Base-by-base conservation (phyloP, 2,888 invertebrate species). In the Pyrgus malvae region DNA sequence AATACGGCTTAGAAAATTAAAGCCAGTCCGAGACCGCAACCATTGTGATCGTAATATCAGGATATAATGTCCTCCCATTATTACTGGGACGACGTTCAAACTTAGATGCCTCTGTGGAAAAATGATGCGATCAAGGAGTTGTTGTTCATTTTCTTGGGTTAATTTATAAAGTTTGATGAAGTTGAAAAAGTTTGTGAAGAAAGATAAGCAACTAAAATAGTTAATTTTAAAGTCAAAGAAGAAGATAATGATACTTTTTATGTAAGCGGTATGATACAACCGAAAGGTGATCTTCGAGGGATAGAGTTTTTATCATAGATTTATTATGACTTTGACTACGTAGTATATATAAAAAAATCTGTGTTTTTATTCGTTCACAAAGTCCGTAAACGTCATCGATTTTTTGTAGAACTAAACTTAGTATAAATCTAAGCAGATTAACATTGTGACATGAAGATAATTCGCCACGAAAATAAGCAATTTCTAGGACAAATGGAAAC, bases 1-100 rank as follows among this genome's bases (percentile, higher is more conserved):
- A 67, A 67, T 63, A 64, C 54, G 60, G 63, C 63, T 65, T 63
- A 66, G 56, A 64, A 62, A 62, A 62, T 63, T 63, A 61, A 63
- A 65, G 60, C 55, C 51, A 54, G 57, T 55, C 55, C 51, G 40
- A 54, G 48, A 48, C 44, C 40, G 31, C 51, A 31, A 48, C 54
- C 60, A 61, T 64, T 62, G 63, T 62, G 57, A 37, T 54, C 57
- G 57, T 59, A 59, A 62, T 61, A 59, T 62, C 55, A 55, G 48
- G 53, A 59, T 53, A 54, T 60, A 59, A 60, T 55, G 53, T 57
- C 42, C 35, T 8, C n/a, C 58, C 58, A 49, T 60, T 58, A 60
- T 58, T 48, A 48, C 29, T 42, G 37, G 44, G 45, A 59, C 49
- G 60, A 38, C 55, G 58, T 51, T 48, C 31, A 51, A 61, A 48